Percentiles rank a stretch among this genome's conserved stretches.
Conservation (phyloP, 2,888 invertebrate species). For the Mythimna albipuncta region DNA sequence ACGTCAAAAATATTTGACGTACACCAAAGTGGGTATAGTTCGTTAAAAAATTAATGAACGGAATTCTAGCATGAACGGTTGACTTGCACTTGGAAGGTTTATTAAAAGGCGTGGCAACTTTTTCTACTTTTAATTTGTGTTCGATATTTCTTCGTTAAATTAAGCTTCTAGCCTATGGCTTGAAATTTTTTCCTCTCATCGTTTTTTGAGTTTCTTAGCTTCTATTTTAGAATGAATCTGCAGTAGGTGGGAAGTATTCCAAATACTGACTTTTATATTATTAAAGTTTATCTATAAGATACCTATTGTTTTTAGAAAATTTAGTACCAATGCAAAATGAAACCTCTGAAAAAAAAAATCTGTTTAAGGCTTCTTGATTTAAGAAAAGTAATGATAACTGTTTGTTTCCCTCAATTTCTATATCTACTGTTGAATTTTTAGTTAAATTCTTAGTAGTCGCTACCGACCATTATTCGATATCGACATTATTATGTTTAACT, state of each 20-base stretch:
- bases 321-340: too few species aligned
- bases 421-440: background rate
- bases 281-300: too few species aligned
- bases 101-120: constrained; percentile 32
- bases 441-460: background rate
- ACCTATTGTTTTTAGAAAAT: too few species aligned
- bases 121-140: constrained; percentile 30
- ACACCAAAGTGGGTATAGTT: too few species aligned
- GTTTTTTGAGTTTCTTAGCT: constrained; percentile 1
- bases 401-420: background rate
- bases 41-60: background rate
- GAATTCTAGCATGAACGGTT: constrained; percentile 13
- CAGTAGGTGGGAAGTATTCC: background rate
- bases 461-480: background rate
- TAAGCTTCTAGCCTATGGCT: constrained; percentile 14
- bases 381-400: too few species aligned
- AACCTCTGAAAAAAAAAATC: too few species aligned
- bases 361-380: too few species aligned
- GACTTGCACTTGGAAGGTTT: constrained; percentile 22
- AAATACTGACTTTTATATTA: too few species aligned
- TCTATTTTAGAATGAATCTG: background rate
- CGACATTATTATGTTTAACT: background rate
- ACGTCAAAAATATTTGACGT: too few species aligned
- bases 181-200: background rate
- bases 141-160: constrained; percentile 28